Conservation (phyloP, 1,140 invertebrate genomes). For the Drosophila funebris region DNA sequence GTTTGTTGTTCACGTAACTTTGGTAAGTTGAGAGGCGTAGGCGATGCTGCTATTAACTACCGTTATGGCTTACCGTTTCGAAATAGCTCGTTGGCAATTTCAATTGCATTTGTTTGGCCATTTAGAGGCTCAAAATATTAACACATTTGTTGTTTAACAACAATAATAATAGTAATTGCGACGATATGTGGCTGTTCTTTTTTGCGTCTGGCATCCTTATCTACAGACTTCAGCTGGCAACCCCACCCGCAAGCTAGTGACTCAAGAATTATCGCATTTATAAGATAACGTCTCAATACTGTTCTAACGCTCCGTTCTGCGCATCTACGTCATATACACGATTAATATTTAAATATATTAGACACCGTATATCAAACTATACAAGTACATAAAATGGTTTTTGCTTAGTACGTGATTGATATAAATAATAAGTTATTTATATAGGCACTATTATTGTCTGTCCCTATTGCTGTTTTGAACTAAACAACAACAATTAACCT, state of each 20-base stretch:
- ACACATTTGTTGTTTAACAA: conserved; percentile 42
- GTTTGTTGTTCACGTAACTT: conserved; percentile 34
- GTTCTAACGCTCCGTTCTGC: conserved; percentile 2
- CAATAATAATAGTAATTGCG: conserved; percentile 41
- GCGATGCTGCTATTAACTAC: conserved; percentile 23
- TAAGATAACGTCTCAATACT: conserved; percentile 21
- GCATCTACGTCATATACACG: conserved; percentile 26
- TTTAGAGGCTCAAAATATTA: conserved; percentile 12
- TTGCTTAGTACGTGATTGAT: no score
- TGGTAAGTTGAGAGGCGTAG: conserved; percentile 26
- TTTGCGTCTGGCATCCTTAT: conserved; percentile 49
- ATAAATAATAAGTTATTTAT: not conserved
- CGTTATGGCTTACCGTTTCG: conserved; percentile 8
- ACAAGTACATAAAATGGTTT: no score
- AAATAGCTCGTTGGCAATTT: conserved; percentile 27
- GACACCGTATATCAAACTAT: not conserved
- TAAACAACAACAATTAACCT: not conserved
- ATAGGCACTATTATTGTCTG: not conserved
- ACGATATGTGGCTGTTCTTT: conserved; percentile 43
- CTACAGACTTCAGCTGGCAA: conserved; percentile 36
- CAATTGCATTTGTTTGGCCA: conserved; percentile 30
- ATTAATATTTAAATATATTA: no score
- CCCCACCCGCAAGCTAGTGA: conserved; percentile 30
- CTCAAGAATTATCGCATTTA: conserved; percentile 37
- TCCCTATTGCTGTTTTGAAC: not conserved